Evolutionary conservation across 2,113 vertebrate genomes (phyloP), one percentile per base, ranked within the genome.

Genomic region (Sturnira hondurensis): DNA sequence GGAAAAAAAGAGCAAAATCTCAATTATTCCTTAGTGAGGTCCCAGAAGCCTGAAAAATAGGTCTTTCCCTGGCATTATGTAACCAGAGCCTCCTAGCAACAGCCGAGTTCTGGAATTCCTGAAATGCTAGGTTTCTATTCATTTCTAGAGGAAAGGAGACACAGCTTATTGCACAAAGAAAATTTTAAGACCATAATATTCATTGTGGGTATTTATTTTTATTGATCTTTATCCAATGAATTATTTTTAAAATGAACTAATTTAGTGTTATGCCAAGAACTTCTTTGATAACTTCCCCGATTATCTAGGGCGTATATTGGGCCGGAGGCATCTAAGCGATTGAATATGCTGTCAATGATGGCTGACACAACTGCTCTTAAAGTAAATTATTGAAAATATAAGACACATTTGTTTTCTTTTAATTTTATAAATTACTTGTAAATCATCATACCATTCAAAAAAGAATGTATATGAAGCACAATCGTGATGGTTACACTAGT

Each of bases 341-440:
- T 68, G 10, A 26, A 33, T 43, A 4, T 33, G 13, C 73, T 67
- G 26, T 47, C 38, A 8, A 2, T n/a, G 31, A 41, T 56, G 19
- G 76, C 22, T 89, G 38, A 89, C 28, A 56, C 15, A 76, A 56
- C 5, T 36, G 31, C 3, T 76, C 10, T 41, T 41, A n/a, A 36
- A 61, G 41, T 45, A 80, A 5, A 67, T 84, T 80, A 33, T 14
- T 80, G 19, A 88, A 83, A 84, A 78, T 67, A 58, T 85, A 81
- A 61, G 31, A 5, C 9, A 76, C 17, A 28, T 50, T 36, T 86
- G 6, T 43, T 28, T 22, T 83, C 5, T 84, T 80, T 52, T 6
- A 74, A 86, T 93, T 93, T 78, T 54, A 74, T 63, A 43, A 47
- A 68, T 50, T 78, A 45, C 56, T 95, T 84, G 41, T 22, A 95